Base-by-base conservation (phyloP, 2,888 invertebrate genomes). In the Herminia tarsipennalis region DNA sequence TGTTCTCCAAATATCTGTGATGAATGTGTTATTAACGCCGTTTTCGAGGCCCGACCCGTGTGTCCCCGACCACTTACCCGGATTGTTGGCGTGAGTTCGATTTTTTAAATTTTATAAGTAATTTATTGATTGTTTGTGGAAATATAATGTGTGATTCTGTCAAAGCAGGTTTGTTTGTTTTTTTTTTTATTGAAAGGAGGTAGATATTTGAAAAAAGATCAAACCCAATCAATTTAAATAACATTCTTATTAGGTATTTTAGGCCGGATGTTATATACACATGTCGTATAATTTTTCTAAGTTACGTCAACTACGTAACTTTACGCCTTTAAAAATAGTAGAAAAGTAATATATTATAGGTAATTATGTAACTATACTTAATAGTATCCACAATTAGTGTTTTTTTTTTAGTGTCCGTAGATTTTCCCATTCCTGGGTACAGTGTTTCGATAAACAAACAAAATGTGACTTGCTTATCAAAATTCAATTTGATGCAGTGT, bases 1-100 rank as follows among this genome's bases (percentile, higher is more conserved):
- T 24, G 51, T 56, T 43, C 13, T 18, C n/a, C 40, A 45, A 39
- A 36, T 43, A 44, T 38, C 48, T 47, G 56, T 58, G 49, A 78
- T 78, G 79, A 78, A 78, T 66, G 67, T 75, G 41, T 58, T 78
- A 29, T 52, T 78, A 21, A 73, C 66, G 27, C 78, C 79, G 9
- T 73, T 63, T 53, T 49, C 70, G 56, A 73, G 67, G 55, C 64
- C 70, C 34, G 71, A 75, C 27, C 58, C 62, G 18, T 59, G 62
- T 21, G 59, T 35, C 29, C 47, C 70, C 2, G 75, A 78, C 16
- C 71, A 66, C 17, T 49, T 76, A 42, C 62, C 76, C 30, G 73
- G 73, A 50, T 54, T 75, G 16, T 59, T 70, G n/a, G 61, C 69
- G 77, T 78, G 51, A 78, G 78, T 24, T 40, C 14, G 34, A 34